Evolutionary conservation across 2,113 vertebrate genomes (phyloP).

Genomic region (Siniperca knerii): DNA sequence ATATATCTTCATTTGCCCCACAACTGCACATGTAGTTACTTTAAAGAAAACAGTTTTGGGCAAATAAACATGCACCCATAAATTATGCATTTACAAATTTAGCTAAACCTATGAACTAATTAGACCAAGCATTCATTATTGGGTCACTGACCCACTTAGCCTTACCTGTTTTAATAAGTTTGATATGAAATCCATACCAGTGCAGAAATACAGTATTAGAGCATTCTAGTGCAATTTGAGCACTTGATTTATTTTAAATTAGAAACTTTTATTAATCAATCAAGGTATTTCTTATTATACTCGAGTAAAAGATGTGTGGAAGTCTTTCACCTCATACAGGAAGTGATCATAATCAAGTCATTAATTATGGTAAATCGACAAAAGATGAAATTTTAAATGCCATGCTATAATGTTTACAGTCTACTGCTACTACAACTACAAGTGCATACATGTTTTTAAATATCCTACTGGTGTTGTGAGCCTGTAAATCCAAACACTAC

Average conservation of each 20-base stretch:
- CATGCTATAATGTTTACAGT: neutral
- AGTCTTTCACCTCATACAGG: neutral
- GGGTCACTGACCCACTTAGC: slow-evolving; percentile 35
- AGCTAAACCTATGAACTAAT: slow-evolving; percentile 7
- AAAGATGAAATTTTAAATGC: neutral
- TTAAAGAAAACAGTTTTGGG: neutral
- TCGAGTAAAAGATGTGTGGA: neutral
- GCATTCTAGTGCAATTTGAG: neutral
- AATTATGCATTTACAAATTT: neutral
- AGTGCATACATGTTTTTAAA: neutral
- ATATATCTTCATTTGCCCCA: neutral
- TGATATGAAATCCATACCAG: neutral
- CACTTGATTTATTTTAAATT: neutral
- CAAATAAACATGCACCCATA: neutral
- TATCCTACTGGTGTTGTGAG: slow-evolving; percentile 22
- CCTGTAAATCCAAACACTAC: slow-evolving; percentile 26
- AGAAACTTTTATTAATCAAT: neutral
- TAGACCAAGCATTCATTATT: slow-evolving; percentile 7
- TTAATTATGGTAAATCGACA: neutral
- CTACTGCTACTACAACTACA: neutral
- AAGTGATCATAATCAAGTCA: neutral
- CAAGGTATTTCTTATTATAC: neutral
- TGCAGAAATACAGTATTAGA: neutral
- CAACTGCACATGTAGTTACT: neutral
- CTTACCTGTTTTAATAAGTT: slow-evolving; percentile 13